These are phyloP conservation scores for Globia sparganii DNA, from an alignment of 2,888 invertebrate species.

Conservation along the genomic window DNA sequence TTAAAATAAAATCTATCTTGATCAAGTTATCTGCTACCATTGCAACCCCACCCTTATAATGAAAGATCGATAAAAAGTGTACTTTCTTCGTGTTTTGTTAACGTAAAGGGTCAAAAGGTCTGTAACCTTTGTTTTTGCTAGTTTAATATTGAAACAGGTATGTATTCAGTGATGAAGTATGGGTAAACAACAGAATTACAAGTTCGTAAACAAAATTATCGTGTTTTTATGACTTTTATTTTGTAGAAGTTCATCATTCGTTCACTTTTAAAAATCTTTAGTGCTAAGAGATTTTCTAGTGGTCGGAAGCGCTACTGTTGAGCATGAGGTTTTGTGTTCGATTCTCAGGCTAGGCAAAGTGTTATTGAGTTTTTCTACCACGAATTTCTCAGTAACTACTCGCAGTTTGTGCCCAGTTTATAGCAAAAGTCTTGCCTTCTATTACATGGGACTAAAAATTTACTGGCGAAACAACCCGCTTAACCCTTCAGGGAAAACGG, in stretches of 20 bases:
- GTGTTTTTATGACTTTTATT: not conserved
- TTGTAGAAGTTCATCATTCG: too few species aligned
- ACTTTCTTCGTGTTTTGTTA: constrained; percentile 53
- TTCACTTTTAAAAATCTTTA: not conserved
- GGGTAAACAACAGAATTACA: not conserved
- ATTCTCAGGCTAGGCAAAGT: not conserved
- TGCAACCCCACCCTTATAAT: constrained; percentile 28
- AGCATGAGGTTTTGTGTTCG: not conserved
- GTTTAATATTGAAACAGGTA: constrained; percentile 35
- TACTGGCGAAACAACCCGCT: too few species aligned
- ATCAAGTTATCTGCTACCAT: constrained; percentile 2
- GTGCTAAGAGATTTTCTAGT: not conserved
- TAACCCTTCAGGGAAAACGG: too few species aligned
- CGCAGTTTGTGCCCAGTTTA: too few species aligned
- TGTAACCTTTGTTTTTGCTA: constrained; percentile 34
- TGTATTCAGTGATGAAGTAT: constrained; percentile 17
- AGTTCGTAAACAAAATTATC: not conserved
- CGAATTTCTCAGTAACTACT: too few species aligned
- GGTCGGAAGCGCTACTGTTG: not conserved
- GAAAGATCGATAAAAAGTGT: constrained; percentile 44
- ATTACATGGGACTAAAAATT: too few species aligned
- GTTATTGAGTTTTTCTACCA: too few species aligned
- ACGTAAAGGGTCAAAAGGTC: constrained; percentile 18
- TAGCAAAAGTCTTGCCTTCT: too few species aligned
- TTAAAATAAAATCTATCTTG: not conserved